phyloP scores from a whole-genome alignment of 1,140 invertebrate species.

The Aricia agestis region DNA sequence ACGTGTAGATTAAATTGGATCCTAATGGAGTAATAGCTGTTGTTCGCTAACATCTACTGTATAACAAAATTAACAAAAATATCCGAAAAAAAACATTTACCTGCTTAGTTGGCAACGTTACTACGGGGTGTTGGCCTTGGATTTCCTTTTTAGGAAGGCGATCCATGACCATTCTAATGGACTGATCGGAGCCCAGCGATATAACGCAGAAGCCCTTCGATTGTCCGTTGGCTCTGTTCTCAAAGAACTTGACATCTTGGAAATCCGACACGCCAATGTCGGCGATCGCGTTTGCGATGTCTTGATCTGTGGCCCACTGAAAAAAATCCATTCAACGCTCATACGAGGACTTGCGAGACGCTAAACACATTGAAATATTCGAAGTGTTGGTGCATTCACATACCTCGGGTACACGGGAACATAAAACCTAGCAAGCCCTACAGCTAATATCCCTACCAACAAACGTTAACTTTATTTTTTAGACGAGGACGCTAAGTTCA shows the following conservation, averaged over 20 bases:
- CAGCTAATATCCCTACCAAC: background rate
- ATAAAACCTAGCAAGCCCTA: slow-evolving; percentile 13
- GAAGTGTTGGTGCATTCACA: slow-evolving; percentile 24
- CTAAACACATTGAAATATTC: slow-evolving; percentile 41
- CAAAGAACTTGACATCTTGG: slow-evolving; percentile 99
- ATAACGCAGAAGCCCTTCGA: slow-evolving; percentile 98
- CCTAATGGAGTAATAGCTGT: too few relatives aligned
- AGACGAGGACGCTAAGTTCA: background rate
- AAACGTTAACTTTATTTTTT: background rate
- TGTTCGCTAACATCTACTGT: background rate
- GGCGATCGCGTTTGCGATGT: slow-evolving; percentile 91
- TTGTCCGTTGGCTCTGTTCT: slow-evolving; percentile 99
- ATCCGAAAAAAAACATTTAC: slow-evolving; percentile 77
- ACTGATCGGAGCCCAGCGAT: slow-evolving; percentile 93
- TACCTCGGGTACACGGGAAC: slow-evolving; percentile 27
- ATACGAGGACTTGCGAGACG: slow-evolving; percentile 38
- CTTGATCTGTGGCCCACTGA: slow-evolving; percentile 98
- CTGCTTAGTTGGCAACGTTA: slow-evolving; percentile 96
- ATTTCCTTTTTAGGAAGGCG: slow-evolving; percentile 95
- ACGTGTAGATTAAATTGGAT: too few relatives aligned
- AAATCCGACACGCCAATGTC: slow-evolving; percentile 95
- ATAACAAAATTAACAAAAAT: background rate
- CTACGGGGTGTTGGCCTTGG: slow-evolving; percentile 95
- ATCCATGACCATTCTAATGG: slow-evolving; percentile 93
- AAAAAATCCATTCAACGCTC: slow-evolving; percentile 61